Evolutionary conservation across 2,888 invertebrate genomes (phyloP), one percentile per base, ranked within the genome.

Genomic region (Philonicus albiceps): DNA sequence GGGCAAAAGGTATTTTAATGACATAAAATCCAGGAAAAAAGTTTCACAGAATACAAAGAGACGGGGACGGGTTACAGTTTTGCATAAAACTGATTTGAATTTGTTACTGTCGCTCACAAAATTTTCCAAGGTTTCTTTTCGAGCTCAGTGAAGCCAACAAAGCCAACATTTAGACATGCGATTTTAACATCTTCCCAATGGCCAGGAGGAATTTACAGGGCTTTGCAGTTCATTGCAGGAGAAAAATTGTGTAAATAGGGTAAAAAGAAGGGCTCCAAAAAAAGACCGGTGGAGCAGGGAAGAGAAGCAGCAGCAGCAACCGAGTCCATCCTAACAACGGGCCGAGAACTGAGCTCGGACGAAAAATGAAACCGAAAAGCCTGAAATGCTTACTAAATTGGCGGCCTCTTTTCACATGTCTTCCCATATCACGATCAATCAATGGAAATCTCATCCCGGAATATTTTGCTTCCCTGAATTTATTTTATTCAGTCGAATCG

Each of bases 111-210:
- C 34, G 19, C 34, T 37, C 89, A 90, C 91, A 91, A 90, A 91
- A 90, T 91, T 90, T 37, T 90, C n/a, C 90, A 91, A 16, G 91
- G 90, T 90, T 91, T 90, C 90, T 88, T 90, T 91, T 91, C 91
- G 90, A 91, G 90, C 90, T 43, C 91, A 91, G 88, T 91, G 91
- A 91, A 49, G 55, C 81, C 49, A 73, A 80, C 80, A 86, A 86
- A 78, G 49, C 64, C 27, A 80, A 30, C 80, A 34, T 73, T 86
- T 86, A 80, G 72, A 86, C 84, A 73, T 84, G 84, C 40, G 40
- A 83, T 22, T 64, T 34, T 55, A 83, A 83, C 72, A 72, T 84
- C 40, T 84, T 73, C 34, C 27, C 55, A 40, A 73, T 19, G 73
- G 72, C 43, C 27, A n/a, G 55, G 22, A 64, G 40, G 84, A 84